Conservation (phyloP, 2,113 vertebrate species). For the Apteryx mantelli region DNA sequence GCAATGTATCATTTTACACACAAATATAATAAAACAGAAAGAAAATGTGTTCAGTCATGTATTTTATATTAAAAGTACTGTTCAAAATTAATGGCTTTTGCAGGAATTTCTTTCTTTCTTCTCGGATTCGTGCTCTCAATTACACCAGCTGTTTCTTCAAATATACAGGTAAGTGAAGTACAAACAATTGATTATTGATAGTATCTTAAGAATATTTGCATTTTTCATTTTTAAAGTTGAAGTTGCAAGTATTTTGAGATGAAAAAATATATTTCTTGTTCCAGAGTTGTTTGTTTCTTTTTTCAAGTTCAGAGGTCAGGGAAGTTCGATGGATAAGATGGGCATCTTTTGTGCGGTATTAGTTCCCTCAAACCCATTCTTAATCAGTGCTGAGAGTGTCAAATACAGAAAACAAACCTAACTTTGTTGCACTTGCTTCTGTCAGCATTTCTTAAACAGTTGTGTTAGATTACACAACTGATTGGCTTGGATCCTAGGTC, state of each 20-base stretch:
- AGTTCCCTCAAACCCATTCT: background rate
- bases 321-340: background rate
- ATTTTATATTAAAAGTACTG: background rate
- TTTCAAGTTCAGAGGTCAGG: background rate
- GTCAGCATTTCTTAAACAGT: background rate
- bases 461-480: background rate
- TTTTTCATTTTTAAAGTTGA: background rate
- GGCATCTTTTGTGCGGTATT: background rate
- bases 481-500: background rate
- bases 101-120: constrained; percentile 92
- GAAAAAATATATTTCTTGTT: background rate
- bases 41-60: background rate
- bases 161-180: constrained; percentile 83
- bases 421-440: background rate
- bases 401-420: background rate
- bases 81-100: constrained; percentile 29
- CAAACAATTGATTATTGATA: background rate
- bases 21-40: background rate
- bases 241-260: background rate
- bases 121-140: constrained; percentile 77
- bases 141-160: constrained; percentile 90
- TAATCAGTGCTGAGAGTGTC: background rate
- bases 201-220: background rate
- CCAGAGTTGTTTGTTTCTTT: background rate
- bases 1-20: background rate